Conservation (phyloP, 2,113 vertebrate genomes). For the Caloenas nicobarica region DNA sequence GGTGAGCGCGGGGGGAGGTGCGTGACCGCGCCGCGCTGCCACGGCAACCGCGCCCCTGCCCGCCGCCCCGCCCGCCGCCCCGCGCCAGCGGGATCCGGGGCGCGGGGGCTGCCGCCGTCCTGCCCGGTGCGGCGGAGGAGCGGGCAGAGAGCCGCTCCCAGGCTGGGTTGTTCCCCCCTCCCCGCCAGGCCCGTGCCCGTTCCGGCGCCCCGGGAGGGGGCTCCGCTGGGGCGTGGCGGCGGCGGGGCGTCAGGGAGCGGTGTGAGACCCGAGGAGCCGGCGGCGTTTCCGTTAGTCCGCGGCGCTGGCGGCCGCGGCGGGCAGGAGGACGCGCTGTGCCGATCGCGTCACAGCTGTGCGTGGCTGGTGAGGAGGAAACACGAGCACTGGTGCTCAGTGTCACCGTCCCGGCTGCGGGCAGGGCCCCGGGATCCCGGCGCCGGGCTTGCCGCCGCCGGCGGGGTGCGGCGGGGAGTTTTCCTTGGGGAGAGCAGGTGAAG, state of each 20-base stretch:
- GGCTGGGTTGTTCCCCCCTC: background rate
- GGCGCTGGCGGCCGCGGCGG: background rate
- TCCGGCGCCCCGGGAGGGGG: background rate
- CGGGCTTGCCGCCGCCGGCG: too few species aligned
- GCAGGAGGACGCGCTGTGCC: background rate
- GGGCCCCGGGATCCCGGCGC: background rate
- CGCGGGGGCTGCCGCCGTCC: background rate
- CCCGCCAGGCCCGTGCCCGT: background rate
- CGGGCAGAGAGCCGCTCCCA: background rate
- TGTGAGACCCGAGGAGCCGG: background rate
- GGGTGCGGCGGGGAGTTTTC: background rate
- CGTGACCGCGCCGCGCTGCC: background rate
- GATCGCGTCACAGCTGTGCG: fast-evolving
- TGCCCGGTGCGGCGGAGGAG: background rate
- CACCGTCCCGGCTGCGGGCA: background rate
- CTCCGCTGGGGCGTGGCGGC: background rate
- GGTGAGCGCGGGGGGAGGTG: background rate
- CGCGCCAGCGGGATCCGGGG: background rate
- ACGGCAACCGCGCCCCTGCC: background rate
- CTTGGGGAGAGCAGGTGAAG: background rate
- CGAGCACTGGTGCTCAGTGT: background rate
- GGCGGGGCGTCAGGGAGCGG: background rate
- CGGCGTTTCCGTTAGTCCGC: background rate
- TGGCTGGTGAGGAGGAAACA: background rate
- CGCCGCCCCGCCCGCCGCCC: background rate